A percentile compares a stretch with the other conserved stretches of the same genome.
phyloP scores from a whole-genome alignment of 2,113 vertebrate genomes.

The Hemicordylus capensis region DNA sequence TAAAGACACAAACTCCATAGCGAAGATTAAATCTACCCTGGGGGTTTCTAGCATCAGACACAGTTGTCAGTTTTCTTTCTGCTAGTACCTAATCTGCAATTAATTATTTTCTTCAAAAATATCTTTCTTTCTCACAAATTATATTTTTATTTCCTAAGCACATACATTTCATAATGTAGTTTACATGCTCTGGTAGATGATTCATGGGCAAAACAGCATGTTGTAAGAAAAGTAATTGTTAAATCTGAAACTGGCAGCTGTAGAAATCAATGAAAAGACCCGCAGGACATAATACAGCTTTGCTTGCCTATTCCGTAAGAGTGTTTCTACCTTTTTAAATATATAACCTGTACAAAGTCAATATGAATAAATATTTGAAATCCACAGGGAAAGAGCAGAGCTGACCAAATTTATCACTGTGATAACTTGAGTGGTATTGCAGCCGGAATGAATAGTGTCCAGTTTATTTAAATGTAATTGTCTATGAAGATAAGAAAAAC shows the following conservation, averaged over 20 bases:
- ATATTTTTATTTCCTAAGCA: slow-evolving; percentile 41
- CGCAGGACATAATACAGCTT: neutral
- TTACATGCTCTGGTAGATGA: neutral
- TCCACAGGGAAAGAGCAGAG: slow-evolving; percentile 7
- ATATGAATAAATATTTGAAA: slow-evolving; percentile 26
- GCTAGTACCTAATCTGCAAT: slow-evolving; percentile 7
- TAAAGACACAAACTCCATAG: slow-evolving; percentile 45
- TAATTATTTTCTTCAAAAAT: slow-evolving; percentile 16
- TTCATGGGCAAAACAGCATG: slow-evolving; percentile 39
- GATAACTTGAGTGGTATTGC: neutral
- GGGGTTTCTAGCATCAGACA: slow-evolving; percentile 3
- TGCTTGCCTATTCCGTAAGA: slow-evolving; percentile 13
- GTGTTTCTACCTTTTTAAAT: neutral
- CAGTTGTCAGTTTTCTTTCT: slow-evolving; percentile 17
- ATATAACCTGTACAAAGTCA: slow-evolving; percentile 1
- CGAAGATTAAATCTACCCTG: slow-evolving; percentile 24
- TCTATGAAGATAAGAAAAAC: neutral
- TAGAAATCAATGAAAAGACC: slow-evolving; percentile 42
- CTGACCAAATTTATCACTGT: neutral
- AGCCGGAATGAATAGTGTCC: neutral
- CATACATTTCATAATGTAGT: slow-evolving; percentile 10
- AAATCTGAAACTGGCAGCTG: slow-evolving; percentile 14
- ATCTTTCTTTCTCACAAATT: neutral
- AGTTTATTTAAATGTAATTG: neutral
- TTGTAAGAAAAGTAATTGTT: slow-evolving; percentile 27